A percentile compares a stretch with the other conserved stretches of the same genome.
phyloP scores from a whole-genome alignment of 2,797 vertebrate species.

The Falco biarmicus region DNA sequence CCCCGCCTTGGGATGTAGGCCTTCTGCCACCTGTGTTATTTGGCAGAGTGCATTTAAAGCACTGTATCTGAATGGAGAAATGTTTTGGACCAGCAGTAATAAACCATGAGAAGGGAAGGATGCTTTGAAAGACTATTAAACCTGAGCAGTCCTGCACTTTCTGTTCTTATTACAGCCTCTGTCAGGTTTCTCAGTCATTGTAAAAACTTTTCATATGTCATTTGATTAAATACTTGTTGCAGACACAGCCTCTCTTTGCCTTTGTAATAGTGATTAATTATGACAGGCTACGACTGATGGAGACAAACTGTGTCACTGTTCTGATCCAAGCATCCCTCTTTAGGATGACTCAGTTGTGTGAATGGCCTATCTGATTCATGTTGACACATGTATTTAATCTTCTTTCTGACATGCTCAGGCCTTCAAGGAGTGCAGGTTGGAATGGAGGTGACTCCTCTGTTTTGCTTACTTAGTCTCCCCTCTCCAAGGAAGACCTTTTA shows the following conservation, averaged over 20 bases:
- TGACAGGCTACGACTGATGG: background rate
- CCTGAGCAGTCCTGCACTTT: background rate
- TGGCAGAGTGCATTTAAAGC: background rate
- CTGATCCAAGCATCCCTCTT: background rate
- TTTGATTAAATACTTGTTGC: constrained; percentile 26
- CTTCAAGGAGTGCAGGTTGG: background rate
- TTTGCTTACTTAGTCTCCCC: background rate
- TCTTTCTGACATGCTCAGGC: background rate
- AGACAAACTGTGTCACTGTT: background rate
- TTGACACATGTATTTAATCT: background rate
- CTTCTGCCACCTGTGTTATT: background rate
- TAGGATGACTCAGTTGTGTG: background rate
- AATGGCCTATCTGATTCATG: background rate
- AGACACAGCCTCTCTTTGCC: background rate
- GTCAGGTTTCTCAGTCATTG: background rate
- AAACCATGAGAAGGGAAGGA: background rate
- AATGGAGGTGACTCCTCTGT: background rate
- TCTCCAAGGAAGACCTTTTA: background rate
- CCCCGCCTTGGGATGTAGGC: background rate
- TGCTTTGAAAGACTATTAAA: background rate
- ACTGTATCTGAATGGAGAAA: background rate
- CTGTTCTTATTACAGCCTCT: background rate
- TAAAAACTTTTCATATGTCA: background rate
- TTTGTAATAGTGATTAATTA: background rate
- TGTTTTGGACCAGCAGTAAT: background rate